Base-by-base conservation (phyloP, 2,888 invertebrate genomes). In the Lasioglossum pauxillum region DNA sequence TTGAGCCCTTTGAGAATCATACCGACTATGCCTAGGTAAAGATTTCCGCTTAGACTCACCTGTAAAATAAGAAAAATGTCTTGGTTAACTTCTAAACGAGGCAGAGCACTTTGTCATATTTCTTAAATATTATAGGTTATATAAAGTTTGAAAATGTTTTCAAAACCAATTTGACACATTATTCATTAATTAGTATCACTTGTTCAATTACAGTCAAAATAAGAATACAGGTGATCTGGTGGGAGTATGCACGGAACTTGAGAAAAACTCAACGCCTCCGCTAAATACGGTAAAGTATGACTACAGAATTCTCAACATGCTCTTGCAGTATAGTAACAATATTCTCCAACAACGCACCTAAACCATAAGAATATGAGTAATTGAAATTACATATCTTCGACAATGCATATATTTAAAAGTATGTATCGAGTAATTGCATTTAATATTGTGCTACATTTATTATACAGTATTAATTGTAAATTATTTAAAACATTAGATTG, bases 21-120 rank as follows among this genome's bases (percentile, higher is more conserved):
- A 82, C 27, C 88, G 86, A 53, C 79, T 76, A 79, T 82, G 86
- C 89, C 89, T 91, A 10, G 91, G 88, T 78, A 92, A 84, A 78
- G 89, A 91, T 84, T 91, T 92, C 87, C 90, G 84, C 90, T 92
- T 93, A 38, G 90, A 94, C 94, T 94, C 93, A 94, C 94, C 94
- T 94, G 93, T 0, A 94, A 94, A 90, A 7, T 91, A 31, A 91
- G 86, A 75, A 75, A 80, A 35, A 67, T 27, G 44, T 14, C 2
- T 60, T 73, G 31, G 27, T 19, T 14, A 64, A 31, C 16, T 31
- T 64, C 16, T 16, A 27, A 31, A 64, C 31, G 12, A 64, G 5
- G 27, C 10, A 31, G 2, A 57, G 10, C 31, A 31, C 19, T 16
- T 31, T 64, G 5, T 1, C 14, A 16, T 19, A 19, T 67, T 67